A percentile compares a stretch with the other conserved stretches of the same genome.
Evolutionary conservation across 2,113 vertebrate species (phyloP).

Genomic region (Tyrannus savana): DNA sequence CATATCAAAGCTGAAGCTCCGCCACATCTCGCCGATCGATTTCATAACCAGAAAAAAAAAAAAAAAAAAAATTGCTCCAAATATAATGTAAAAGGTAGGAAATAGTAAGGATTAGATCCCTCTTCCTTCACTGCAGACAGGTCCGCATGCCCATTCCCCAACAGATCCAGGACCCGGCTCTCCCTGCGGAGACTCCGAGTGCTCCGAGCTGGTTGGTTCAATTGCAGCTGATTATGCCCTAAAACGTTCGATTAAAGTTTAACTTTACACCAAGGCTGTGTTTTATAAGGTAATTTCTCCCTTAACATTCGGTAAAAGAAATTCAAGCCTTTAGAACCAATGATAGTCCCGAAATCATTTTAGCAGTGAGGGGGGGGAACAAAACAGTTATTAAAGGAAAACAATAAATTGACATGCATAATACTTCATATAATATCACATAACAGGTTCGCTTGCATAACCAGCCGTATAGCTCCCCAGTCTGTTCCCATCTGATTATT

Average conservation of each 20-base stretch:
- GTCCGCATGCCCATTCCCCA: not conserved
- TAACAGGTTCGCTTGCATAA: slow-evolving; percentile 38
- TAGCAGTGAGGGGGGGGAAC: not conserved
- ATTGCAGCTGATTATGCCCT: not conserved
- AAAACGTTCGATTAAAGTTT: not conserved
- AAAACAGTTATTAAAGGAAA: slow-evolving; percentile 1
- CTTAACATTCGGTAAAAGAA: not conserved
- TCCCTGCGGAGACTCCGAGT: not conserved
- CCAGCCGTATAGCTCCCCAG: not conserved
- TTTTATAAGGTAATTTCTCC: not conserved
- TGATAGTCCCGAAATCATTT: not conserved
- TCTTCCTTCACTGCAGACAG: not conserved
- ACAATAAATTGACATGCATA: slow-evolving; percentile 55
- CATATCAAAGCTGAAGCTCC: not conserved
- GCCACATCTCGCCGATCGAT: not conserved
- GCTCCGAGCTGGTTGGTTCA: not conserved
- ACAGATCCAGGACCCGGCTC: not conserved
- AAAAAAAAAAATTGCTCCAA: not conserved
- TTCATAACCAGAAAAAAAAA: not conserved
- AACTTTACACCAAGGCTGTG: not conserved
- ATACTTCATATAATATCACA: slow-evolving; percentile 51
- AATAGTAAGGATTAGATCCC: not conserved
- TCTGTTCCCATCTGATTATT: slow-evolving; percentile 3
- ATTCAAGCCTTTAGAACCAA: not conserved
- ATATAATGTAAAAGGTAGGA: not conserved